Evolutionary conservation across 2,888 invertebrate species (phyloP).

Genomic region (Ennomos quercinarius): DNA sequence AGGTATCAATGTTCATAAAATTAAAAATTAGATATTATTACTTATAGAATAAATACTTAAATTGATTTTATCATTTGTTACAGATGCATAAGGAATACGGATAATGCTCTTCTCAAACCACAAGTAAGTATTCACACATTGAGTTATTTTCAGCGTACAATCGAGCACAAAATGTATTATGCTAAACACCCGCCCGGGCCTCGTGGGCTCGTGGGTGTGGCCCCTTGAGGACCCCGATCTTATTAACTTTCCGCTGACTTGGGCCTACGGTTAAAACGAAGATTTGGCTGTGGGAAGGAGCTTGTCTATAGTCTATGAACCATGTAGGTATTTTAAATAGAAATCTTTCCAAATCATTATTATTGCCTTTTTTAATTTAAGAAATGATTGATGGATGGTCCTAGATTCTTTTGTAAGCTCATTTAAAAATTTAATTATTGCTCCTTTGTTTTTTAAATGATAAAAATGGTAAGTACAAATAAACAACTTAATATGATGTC

Average conservation of each 20-base stretch:
- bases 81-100: slow-evolving; percentile 67
- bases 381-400: too few species aligned
- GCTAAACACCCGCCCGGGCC: slow-evolving; percentile 13
- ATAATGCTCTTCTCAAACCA: slow-evolving; percentile 47
- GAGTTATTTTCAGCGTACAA: slow-evolving; percentile 18
- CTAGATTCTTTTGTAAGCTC: too few species aligned
- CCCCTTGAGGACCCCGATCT: slow-evolving; percentile 35
- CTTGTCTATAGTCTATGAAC: background rate
- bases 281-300: slow-evolving; percentile 15
- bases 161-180: slow-evolving; percentile 11
- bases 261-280: slow-evolving; percentile 4
- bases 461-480: background rate
- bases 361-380: too few species aligned
- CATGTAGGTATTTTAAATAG: too few species aligned
- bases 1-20: too few species aligned
- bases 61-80: slow-evolving; percentile 45
- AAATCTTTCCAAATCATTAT: too few species aligned
- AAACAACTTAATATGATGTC: background rate
- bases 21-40: too few species aligned
- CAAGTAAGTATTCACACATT: slow-evolving; percentile 40
- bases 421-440: too few species aligned
- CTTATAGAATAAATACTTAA: too few species aligned
- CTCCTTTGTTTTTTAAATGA: too few species aligned
- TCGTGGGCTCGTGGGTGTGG: slow-evolving; percentile 11
- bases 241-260: slow-evolving; percentile 43